phyloP scores from a whole-genome alignment of 2,888 invertebrate species.

The Synergus japonicus region DNA sequence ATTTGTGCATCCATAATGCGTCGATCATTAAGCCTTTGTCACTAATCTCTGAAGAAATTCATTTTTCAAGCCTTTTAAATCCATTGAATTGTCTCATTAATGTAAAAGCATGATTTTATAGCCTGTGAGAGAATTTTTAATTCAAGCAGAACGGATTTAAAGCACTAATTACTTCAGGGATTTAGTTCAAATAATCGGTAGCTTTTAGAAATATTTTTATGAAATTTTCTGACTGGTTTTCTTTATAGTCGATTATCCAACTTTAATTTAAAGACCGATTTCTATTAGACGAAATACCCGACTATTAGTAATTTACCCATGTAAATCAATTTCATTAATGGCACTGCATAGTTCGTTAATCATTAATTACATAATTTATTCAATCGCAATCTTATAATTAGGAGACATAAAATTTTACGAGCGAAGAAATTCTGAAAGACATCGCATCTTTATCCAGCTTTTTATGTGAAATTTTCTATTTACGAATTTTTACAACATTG shows the following conservation, averaged over 20 bases:
- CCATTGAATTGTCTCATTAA: background rate
- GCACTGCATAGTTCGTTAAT: slow-evolving; percentile 9
- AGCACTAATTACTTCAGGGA: background rate
- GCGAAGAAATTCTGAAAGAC: slow-evolving; percentile 9
- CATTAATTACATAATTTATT: slow-evolving; percentile 29
- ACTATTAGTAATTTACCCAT: background rate
- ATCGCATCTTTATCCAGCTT: background rate
- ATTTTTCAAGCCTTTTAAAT: background rate
- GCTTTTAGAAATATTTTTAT: background rate
- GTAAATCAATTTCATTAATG: slow-evolving; percentile 25
- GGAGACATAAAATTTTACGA: slow-evolving; percentile 28
- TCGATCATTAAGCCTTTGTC: slow-evolving; percentile 6
- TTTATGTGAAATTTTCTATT: background rate
- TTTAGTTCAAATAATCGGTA: background rate
- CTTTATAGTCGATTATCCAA: background rate
- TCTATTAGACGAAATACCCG: background rate
- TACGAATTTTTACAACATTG: background rate
- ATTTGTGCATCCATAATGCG: slow-evolving; percentile 14
- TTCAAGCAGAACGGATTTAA: background rate
- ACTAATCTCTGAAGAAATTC: slow-evolving; percentile 1
- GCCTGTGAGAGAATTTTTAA: background rate
- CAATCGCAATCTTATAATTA: slow-evolving; percentile 18
- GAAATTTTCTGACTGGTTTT: no score
- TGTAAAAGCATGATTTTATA: background rate
- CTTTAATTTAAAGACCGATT: background rate